Evolutionary conservation across 2,888 invertebrate species (phyloP), one percentile per base, ranked within the genome.

Genomic region (Ochropleura leucogaster): DNA sequence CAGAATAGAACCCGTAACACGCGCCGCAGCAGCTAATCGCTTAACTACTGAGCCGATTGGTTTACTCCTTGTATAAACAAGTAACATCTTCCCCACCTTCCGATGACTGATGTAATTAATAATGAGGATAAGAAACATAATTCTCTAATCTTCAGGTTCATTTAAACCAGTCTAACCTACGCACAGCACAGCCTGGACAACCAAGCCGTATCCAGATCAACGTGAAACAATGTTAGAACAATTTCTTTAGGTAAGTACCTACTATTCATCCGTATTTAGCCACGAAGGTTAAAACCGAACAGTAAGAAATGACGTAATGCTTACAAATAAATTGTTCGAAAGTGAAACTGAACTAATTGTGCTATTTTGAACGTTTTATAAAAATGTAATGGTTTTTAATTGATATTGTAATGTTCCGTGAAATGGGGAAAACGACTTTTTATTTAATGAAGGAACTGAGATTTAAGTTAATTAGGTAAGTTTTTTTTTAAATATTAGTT

Each of bases 341-440:
- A 94, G 94, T 92, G 88, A 91, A 90, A 90, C 89, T 76, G 84
- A 87, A 83, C 78, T 88, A 91, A 93, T 93, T 92, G 92, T 87
- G 91, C 90, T 92, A 93, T 94, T 93, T 93, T 89, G 77, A 85
- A 86, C 80, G 87, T 85, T 89, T 1, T 89, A 82, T 80, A 63
- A 40, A 14, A 67, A 59, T 60, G 83, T 90, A 93, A 94, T 91
- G 87, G 88, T 79, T 89, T 91, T 93, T 92, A 94, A 95, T 94
- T 92, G 89, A 89, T 87, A 90, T 64, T 59, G 47, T 78, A 79
- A 79, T 82, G 86, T 75, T 83, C 89, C 92, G 91, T 93, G 93
- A 92, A 93, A 93, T 92, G 85, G 87, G 85, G 86, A 90, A 90
- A 89, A 85, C 51, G 86, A 85, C 71, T 82, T 83, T 79, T 80